Evolutionary conservation across 2,797 vertebrate species (phyloP), one percentile per base, ranked within the genome.

Genomic region (Limnodromus scolopaceus): DNA sequence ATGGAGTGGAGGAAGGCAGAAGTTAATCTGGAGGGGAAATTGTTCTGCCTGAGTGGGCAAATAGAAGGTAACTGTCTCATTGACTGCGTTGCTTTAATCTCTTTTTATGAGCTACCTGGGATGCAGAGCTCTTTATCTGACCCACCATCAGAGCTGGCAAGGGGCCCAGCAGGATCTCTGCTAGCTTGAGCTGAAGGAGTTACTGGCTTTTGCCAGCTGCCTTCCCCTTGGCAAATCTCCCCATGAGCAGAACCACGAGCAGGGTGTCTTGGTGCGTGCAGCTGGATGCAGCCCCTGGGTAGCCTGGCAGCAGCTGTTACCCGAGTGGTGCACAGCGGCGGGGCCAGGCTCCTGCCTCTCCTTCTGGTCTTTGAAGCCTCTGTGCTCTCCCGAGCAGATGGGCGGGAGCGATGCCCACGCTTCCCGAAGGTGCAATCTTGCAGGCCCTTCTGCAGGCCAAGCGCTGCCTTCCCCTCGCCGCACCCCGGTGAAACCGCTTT

Each of bases 81-180:
- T 72, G 74, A 66, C 64, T 82, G 32, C 34, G 36, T 60, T 87
- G 68, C n/a, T 92, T 95, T 91, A 94, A 89, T 95, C 64, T 70
- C 80, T 68, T 77, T 89, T 89, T 92, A 85, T 85, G 92, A 94
- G 72, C 71, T 95, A 96, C 87, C 87, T 97, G 94, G 82, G 89
- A 87, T 0, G 13, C 82, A 55, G 68, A 91, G 39, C 61, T 55
- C 75, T 95, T 94, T 84, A 83, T 95, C 58, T 77, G 79, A 91
- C 60, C 82, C 82, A 77, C 81, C 87, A 45, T 87, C 75, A 84
- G 89, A 60, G 71, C 87, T 87, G 82, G 78, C 87, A 45, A 64
- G 43, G 55, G 55, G 57, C 82, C 49, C 93, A 96, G 91, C 71
- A 74, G 71, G 63, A 60, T 87, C 77, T 70, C 86, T 83, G 61